A percentile compares a stretch with the other conserved stretches of the same genome.
These are phyloP conservation scores for Ochropleura leucogaster DNA, from an alignment of 2,888 invertebrate genomes.

Conservation along the genomic window DNA sequence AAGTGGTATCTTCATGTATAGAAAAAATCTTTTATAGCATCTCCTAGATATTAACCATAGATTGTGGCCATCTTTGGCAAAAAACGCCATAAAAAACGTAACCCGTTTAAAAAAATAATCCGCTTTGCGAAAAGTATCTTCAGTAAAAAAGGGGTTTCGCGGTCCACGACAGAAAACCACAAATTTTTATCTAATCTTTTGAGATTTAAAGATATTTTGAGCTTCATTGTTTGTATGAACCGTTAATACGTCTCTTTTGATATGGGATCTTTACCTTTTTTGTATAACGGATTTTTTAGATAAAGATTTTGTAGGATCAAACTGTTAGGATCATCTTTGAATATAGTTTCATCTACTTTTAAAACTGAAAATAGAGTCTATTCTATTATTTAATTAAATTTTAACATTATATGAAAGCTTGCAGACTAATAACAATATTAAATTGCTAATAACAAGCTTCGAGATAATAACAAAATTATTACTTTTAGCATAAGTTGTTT, in stretches of 20 bases:
- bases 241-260: slow-evolving; percentile 55
- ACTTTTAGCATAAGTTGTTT: too few relatives aligned
- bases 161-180: slow-evolving; percentile 78
- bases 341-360: not conserved
- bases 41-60: slow-evolving; percentile 65
- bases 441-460: too few relatives aligned
- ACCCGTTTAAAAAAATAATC: slow-evolving; percentile 86
- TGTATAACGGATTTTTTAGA: slow-evolving; percentile 16
- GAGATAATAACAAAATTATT: too few relatives aligned
- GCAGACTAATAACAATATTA: too few relatives aligned
- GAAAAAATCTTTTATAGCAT: slow-evolving; percentile 54
- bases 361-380: not conserved
- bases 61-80: slow-evolving; percentile 63
- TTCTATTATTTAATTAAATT: not conserved
- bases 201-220: slow-evolving; percentile 69
- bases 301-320: not conserved
- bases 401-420: too few relatives aligned
- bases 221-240: slow-evolving; percentile 63
- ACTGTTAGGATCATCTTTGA: not conserved
- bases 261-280: slow-evolving; percentile 7
- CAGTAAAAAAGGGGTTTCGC: slow-evolving; percentile 80
- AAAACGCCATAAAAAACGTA: slow-evolving; percentile 76
- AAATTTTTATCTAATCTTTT: slow-evolving; percentile 81
- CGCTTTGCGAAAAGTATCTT: slow-evolving; percentile 83
- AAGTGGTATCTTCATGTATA: slow-evolving; percentile 58